Evolutionary conservation across 2,888 invertebrate species (phyloP).

Genomic region (Ichneumoninae sp.): DNA sequence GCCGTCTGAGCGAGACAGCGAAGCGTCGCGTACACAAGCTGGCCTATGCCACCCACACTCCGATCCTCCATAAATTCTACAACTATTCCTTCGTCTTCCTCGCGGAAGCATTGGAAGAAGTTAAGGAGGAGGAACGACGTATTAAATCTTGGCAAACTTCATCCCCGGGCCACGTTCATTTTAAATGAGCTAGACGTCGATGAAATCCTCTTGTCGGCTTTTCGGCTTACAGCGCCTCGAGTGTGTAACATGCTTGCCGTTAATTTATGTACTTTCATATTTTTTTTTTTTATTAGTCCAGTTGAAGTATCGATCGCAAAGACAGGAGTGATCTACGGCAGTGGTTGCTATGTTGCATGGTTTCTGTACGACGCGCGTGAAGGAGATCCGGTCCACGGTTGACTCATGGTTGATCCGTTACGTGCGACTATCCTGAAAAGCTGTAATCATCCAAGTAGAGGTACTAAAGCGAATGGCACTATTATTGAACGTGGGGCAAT

Average conservation of each 20-base stretch:
- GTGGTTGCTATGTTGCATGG: too few species aligned
- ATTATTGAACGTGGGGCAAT: too few species aligned
- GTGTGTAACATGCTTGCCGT: background rate
- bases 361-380: too few species aligned
- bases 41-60: constrained; percentile 22
- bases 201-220: constrained; percentile 29
- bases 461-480: too few species aligned
- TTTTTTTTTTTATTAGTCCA: too few species aligned
- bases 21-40: constrained; percentile 58
- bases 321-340: too few species aligned
- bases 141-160: constrained; percentile 68
- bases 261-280: too few species aligned
- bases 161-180: constrained; percentile 58
- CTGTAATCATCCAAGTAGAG: too few species aligned
- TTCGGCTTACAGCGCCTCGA: constrained; percentile 6
- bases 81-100: background rate
- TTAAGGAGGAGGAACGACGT: background rate
- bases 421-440: too few species aligned
- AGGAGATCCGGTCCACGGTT: too few species aligned
- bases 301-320: too few species aligned
- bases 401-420: too few species aligned
- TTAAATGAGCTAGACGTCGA: constrained; percentile 65
- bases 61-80: constrained; percentile 7
- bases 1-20: constrained; percentile 54
- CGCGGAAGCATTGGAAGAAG: background rate